These are phyloP conservation scores for Tachina fera DNA, from an alignment of 2,888 invertebrate genomes.

Conservation along the genomic window DNA sequence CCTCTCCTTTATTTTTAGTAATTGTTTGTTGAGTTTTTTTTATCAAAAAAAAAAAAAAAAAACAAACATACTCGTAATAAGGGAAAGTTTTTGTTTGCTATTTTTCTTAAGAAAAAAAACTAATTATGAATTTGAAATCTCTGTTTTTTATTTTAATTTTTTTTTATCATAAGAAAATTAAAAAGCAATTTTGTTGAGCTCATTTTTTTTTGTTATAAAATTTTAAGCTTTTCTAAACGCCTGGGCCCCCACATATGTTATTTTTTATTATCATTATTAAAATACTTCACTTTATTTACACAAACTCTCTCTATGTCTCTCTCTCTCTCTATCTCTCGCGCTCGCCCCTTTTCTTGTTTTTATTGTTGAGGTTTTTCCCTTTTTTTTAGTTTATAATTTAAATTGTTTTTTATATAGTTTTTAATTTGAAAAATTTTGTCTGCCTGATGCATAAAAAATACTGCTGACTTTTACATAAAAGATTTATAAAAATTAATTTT, in stretches of 20 bases:
- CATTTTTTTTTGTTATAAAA: constrained; percentile 60
- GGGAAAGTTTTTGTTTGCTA: constrained; percentile 18
- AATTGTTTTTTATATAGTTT: constrained; percentile 52
- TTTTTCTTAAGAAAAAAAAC: constrained; percentile 34
- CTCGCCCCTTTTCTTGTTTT: constrained; percentile 58
- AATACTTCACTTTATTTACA: constrained; percentile 8
- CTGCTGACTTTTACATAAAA: no score
- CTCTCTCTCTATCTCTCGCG: neutral
- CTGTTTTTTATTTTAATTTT: constrained; percentile 44
- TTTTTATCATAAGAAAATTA: constrained; percentile 28
- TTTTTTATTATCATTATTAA: neutral
- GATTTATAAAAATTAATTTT: no score
- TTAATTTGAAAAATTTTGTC: constrained; percentile 5
- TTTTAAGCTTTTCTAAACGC: constrained; percentile 14
- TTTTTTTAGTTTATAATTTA: constrained; percentile 48
- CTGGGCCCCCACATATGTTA: neutral
- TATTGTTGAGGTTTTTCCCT: constrained; percentile 66
- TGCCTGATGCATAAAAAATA: no score
- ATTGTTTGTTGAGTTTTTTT: constrained; percentile 47
- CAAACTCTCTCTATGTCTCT: neutral
- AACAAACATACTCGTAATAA: no score
- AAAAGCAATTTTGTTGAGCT: constrained; percentile 62
- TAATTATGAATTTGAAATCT: constrained; percentile 64
- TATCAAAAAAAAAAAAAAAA: constrained; percentile 36
- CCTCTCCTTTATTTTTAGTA: constrained; percentile 26